Percentiles rank a stretch among this genome's conserved stretches.
Conservation (phyloP, 2,797 vertebrate species). For the Chloroceryle inda region DNA sequence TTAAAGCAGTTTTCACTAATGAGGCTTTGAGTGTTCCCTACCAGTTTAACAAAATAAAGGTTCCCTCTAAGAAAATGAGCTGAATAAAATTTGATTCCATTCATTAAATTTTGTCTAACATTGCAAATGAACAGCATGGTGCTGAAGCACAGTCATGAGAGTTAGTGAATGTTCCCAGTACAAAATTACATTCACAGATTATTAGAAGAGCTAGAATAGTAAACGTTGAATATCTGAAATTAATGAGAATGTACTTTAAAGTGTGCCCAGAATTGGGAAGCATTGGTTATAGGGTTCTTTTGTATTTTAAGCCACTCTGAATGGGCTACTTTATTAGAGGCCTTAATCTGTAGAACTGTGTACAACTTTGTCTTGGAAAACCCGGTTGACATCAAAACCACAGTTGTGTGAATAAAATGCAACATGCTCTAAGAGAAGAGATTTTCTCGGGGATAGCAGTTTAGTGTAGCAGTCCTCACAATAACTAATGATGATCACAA, state of each 20-base stretch:
- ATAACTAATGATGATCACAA: not conserved
- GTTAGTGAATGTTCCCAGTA: not conserved
- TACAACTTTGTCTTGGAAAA: not conserved
- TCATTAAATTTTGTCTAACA: not conserved
- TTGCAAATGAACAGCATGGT: not conserved
- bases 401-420: not conserved
- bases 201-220: not conserved
- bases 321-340: not conserved
- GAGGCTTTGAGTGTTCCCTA: not conserved
- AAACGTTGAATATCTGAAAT: not conserved
- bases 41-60: not conserved
- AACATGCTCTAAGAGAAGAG: not conserved
- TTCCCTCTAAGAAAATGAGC: not conserved
- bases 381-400: not conserved
- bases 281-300: not conserved
- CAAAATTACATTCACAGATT: not conserved
- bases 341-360: not conserved
- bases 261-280: not conserved
- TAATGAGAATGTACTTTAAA: not conserved
- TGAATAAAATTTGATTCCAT: not conserved
- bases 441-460: not conserved
- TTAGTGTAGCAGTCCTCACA: not conserved
- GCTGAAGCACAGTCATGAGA: not conserved
- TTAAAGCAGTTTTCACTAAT: not conserved
- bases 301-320: not conserved